phyloP scores from a whole-genome alignment of 2,888 invertebrate genomes.

The Clitarchus hookeri region DNA sequence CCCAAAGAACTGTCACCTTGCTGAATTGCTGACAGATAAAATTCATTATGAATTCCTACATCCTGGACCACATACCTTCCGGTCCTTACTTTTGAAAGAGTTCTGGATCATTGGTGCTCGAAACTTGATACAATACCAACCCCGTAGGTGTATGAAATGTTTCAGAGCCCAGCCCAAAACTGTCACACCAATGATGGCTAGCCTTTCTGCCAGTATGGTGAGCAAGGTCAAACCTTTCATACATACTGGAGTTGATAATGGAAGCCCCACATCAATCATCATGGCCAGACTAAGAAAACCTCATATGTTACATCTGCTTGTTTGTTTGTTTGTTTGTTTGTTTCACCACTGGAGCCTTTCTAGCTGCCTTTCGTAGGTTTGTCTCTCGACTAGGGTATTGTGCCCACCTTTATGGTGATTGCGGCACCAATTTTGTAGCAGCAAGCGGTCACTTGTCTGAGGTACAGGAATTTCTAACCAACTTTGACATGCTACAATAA shows the following conservation, averaged over 20 bases:
- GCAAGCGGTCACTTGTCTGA: not conserved
- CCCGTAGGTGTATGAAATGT: not conserved
- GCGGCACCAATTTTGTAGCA: constrained; percentile 10
- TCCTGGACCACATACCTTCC: not conserved
- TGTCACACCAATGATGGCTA: not conserved
- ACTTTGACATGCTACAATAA: not conserved
- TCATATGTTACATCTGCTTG: not conserved
- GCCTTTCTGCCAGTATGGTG: not conserved
- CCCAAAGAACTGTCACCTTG: not conserved
- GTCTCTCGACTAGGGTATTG: too few species aligned
- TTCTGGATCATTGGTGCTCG: not conserved
- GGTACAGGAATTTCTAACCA: not conserved
- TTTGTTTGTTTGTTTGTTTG: not conserved
- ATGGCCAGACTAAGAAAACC: not conserved
- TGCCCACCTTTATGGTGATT: not conserved
- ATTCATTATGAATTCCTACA: not conserved
- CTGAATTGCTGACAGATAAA: not conserved
- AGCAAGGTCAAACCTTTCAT: not conserved
- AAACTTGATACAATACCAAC: not conserved
- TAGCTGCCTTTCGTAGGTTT: too few species aligned
- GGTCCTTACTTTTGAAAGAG: not conserved
- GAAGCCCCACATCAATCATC: not conserved
- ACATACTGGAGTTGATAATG: not conserved
- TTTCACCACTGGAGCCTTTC: not conserved
- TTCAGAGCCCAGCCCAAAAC: not conserved